These are phyloP conservation scores for Dermochelys coriacea DNA, from an alignment of 2,797 vertebrate species.

Conservation along the genomic window DNA sequence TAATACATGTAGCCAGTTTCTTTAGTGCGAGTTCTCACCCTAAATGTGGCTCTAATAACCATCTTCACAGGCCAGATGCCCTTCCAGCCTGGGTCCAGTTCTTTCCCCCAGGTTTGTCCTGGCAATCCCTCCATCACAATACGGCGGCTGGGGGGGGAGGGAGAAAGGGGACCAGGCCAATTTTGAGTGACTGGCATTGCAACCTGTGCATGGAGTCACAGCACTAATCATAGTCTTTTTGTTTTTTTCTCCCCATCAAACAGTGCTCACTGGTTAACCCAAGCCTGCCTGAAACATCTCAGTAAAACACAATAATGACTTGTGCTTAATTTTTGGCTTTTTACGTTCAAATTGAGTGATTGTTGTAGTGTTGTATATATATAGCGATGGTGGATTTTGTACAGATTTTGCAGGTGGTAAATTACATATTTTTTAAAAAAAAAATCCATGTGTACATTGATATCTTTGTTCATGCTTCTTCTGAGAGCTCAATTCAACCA, in stretches of 20 bases:
- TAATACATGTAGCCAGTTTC: no score
- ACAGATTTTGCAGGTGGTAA: background rate
- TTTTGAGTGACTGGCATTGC: background rate
- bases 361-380: conserved; percentile 10
- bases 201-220: background rate
- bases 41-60: no score
- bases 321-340: background rate
- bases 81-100: no score
- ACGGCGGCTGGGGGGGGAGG: no score
- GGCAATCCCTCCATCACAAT: background rate
- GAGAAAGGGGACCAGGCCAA: background rate
- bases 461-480: background rate
- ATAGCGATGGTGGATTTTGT: background rate
- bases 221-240: background rate
- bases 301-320: conserved; percentile 29
- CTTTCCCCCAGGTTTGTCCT: background rate
- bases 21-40: no score
- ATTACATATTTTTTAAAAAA: accelerated
- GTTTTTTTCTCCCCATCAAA: background rate
- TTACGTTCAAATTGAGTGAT: conserved; percentile 8
- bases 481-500: conserved; percentile 8
- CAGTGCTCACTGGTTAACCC: background rate
- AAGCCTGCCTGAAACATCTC: background rate
- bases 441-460: background rate
- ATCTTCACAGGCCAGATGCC: no score